Percentiles rank a stretch among this genome's conserved stretches.
These are phyloP conservation scores for Drosophila testacea DNA, from an alignment of 2,888 invertebrate genomes.

Conservation along the genomic window DNA sequence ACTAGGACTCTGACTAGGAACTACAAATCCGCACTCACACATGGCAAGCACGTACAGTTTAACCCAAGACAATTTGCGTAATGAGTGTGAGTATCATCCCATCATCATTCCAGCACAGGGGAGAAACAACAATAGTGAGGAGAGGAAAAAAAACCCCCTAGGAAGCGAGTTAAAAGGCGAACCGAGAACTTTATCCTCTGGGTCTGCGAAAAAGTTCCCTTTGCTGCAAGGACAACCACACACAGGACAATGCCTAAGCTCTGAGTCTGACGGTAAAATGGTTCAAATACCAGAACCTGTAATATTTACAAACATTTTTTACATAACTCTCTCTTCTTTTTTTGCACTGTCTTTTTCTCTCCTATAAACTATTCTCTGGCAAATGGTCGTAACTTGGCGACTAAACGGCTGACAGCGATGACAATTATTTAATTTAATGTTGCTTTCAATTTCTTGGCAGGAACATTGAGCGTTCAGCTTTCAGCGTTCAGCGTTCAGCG, in stretches of 20 bases:
- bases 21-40: constrained; percentile 40
- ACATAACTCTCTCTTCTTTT: constrained; percentile 29
- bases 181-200: constrained; percentile 17
- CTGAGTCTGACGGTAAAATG: constrained; percentile 9
- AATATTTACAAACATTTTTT: constrained; percentile 64
- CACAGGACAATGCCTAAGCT: constrained; percentile 10
- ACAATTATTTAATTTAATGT: constrained; percentile 78
- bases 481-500: too few relatives aligned
- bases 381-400: constrained; percentile 42
- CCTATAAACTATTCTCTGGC: constrained; percentile 62
- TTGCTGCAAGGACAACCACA: constrained; percentile 14
- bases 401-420: constrained; percentile 47
- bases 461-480: constrained; percentile 25
- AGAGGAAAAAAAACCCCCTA: neutral
- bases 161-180: constrained; percentile 14
- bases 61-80: constrained; percentile 70
- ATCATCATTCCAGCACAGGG: constrained; percentile 3
- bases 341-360: neutral
- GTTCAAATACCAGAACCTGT: constrained; percentile 37
- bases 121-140: neutral
- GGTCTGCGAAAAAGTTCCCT: constrained; percentile 14
- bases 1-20: neutral
- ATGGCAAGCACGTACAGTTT: constrained; percentile 52
- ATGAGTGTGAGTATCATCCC: constrained; percentile 49
- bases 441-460: constrained; percentile 42